These are phyloP conservation scores for Coluber constrictor DNA, from an alignment of 2,797 vertebrate species.

Conservation along the genomic window DNA sequence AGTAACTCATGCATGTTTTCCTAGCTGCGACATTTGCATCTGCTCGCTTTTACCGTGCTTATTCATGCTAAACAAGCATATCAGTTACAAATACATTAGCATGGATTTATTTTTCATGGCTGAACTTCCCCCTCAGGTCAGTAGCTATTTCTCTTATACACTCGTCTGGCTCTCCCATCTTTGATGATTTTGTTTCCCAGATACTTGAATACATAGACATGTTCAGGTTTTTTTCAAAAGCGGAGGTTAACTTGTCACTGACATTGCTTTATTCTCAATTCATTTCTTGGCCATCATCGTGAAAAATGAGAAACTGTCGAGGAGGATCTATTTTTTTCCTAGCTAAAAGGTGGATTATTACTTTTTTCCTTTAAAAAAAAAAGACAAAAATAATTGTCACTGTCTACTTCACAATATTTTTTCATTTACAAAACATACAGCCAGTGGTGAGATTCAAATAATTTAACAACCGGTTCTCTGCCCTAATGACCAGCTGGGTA, in stretches of 20 bases:
- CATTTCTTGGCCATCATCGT: not conserved
- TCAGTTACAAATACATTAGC: not conserved
- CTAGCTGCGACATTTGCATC: not conserved
- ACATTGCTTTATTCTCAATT: not conserved
- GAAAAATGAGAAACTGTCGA: not conserved
- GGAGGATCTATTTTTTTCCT: not conserved
- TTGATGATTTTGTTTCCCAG: not conserved
- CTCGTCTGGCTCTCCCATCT: not conserved
- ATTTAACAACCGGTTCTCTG: no score
- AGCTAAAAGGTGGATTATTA: not conserved
- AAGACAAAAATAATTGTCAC: not conserved
- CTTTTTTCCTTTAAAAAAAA: not conserved
- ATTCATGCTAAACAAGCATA: not conserved
- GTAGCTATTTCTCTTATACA: not conserved
- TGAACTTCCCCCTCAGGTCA: not conserved
- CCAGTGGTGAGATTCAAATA: no score
- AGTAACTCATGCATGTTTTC: not conserved
- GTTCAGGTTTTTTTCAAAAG: not conserved
- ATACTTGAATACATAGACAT: not conserved
- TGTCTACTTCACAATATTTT: not conserved
- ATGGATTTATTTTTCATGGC: not conserved
- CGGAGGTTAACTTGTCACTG: not conserved
- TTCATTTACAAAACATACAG: not conserved
- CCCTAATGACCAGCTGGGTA: no score
- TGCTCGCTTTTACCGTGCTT: not conserved